Conservation (phyloP, 2,888 invertebrate genomes). For the Apomyelois bistriatella region DNA sequence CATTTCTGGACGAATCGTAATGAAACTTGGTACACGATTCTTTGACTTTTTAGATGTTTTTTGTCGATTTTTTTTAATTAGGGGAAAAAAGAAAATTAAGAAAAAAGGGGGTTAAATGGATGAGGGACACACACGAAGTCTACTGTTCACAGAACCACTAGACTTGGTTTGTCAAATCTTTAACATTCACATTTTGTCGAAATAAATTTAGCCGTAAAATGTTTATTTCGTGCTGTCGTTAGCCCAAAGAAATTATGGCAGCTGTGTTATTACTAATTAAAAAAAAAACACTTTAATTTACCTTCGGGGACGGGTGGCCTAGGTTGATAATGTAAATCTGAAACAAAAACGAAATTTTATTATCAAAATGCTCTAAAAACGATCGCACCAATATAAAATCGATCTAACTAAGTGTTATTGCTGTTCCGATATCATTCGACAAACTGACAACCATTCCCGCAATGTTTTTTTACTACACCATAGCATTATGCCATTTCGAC, state of each 20-base stretch:
- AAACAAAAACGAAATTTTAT: conserved; percentile 53
- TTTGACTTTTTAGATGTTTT: no score
- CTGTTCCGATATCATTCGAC: not conserved
- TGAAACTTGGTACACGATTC: no score
- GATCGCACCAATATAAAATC: not conserved
- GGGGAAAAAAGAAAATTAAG: no score
- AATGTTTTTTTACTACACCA: not conserved
- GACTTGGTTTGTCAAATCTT: no score
- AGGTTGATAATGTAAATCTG: conserved; percentile 84
- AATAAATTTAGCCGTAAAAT: no score
- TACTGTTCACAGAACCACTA: no score
- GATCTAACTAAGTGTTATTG: not conserved
- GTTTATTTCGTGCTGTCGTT: no score
- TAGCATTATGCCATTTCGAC: not conserved
- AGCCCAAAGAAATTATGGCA: not conserved
- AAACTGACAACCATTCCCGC: not conserved
- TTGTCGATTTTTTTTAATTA: no score
- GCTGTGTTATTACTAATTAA: not conserved
- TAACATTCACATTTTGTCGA: no score
- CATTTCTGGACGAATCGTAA: no score
- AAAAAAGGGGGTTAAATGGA: no score
- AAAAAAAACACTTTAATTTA: conserved; percentile 53
- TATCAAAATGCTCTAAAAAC: not conserved
- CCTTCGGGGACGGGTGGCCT: conserved; percentile 82
- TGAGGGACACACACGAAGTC: no score